Conservation (phyloP, 2,113 vertebrate genomes). For the Ramphastos sulfuratus region DNA sequence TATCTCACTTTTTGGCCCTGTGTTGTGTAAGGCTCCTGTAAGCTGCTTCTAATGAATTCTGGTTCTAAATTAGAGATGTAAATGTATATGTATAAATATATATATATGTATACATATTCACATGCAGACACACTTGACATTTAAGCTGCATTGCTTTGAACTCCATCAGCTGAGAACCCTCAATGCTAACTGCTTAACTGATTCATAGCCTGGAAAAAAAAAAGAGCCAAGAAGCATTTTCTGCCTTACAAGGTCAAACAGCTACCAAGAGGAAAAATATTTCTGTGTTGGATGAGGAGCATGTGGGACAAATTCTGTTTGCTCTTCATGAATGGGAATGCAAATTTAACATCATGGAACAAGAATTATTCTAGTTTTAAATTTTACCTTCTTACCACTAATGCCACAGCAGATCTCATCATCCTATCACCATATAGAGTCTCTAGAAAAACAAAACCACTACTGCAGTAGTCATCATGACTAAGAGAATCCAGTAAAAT, state of each 20-base stretch:
- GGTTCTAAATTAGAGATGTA: constrained; percentile 35
- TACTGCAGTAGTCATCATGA: constrained; percentile 30
- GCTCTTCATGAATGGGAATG: neutral
- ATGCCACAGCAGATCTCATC: fast-evolving
- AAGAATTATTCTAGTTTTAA: neutral
- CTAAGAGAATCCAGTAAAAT: constrained; percentile 49
- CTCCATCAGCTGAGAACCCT: constrained; percentile 41
- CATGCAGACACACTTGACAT: neutral
- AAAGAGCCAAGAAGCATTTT: neutral
- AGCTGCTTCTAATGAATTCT: constrained; percentile 4
- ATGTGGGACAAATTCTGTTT: neutral
- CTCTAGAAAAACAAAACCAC: neutral
- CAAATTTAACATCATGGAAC: neutral
- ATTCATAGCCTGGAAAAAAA: neutral
- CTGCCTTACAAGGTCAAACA: constrained; percentile 34
- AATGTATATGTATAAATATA: neutral
- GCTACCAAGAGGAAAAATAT: constrained; percentile 38
- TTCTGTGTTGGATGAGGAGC: constrained; percentile 1
- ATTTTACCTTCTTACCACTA: neutral
- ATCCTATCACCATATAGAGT: neutral
- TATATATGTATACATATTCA: neutral
- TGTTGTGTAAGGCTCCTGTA: neutral
- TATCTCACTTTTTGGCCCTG: constrained; percentile 2
- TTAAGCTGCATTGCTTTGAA: constrained; percentile 56
- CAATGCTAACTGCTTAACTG: constrained; percentile 13